Base-by-base conservation (phyloP, 2,888 invertebrate genomes). In the Eupithecia subfuscata region DNA sequence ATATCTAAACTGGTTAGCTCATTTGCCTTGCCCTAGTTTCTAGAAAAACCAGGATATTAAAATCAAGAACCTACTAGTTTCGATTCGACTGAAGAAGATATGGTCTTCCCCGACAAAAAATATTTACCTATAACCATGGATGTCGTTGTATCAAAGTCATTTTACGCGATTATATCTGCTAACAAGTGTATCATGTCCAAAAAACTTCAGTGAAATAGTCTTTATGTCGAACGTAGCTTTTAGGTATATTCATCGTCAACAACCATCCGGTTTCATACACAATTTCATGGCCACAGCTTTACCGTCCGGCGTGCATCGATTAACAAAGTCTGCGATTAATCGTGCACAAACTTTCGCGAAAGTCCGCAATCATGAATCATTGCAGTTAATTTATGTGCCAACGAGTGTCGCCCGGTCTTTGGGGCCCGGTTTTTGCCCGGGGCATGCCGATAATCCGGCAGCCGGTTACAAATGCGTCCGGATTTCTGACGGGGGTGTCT, bases 311-410 rank as follows among this genome's bases (percentile, higher is more conserved):
- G 71, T 80, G 80, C 82, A 80, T 81, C 83, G 82, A 85, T 87
- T 84, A 82, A 86, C 87, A 86, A 90, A 90, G 88, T 87, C 85
- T 69, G 85, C 90, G 88, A 93, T 93, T 93, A 93, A 92, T 90
- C 85, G 88, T 83, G 86, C 83, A 83, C 91, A 94, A 94, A 94
- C 91, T 93, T 93, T 90, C 87, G 86, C 80, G 78, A 84, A 84
- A 81, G 82, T 84, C 82, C 82, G 88, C 87, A 83, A 89, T 90
- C 92, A 92, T 95, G 94, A 94, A 94, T 95, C 94, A 95, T 94
- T 92, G 92, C 86, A 85, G 88, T 85, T 88, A 92, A 94, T 94
- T 93, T 94, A 94, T 92, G 90, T 90, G 80, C 80, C 85, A 87
- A 88, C 86, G 89, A 87, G 85, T 88, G 87, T 84, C 85, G 86